Evolutionary conservation across 2,888 invertebrate genomes (phyloP), one percentile per base, ranked within the genome.

Genomic region (Drosophila limbata): DNA sequence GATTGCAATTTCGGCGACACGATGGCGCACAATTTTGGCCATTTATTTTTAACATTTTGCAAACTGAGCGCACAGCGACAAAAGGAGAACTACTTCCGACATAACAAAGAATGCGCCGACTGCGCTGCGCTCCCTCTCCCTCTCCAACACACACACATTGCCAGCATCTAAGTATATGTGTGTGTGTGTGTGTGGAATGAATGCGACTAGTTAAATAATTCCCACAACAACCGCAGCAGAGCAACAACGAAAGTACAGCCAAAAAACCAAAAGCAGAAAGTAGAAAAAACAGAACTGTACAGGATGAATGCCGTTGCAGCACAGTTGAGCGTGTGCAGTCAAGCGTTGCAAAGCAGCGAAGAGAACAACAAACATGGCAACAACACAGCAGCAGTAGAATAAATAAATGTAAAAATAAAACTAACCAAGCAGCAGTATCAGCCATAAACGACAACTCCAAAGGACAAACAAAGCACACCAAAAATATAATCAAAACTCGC

Each of bases 1-100:
- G 88, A 85, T 89, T 85, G 85, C 88, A 85, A 63, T 85, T 76
- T 73, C 53, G 85, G 85, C 88, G 85, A 78, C 85, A 75, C 59
- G 57, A 52, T 77, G 84, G 73, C 88, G 86, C 81, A 73, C 67
- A 66, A 60, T 57, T 73, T 81, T 67, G 81, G 50, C 71, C 72
- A 77, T 83, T 85, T 82, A 79, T 76, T 71, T 73, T 68, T 55
- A 55, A 62, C 63, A 63, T 70, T 59, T 28, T 61, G 57, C 69
- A 59, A 42, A 64, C 55, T 45, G 66, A 65, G 62, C 63, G 63
- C 61, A 64, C 65, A 67, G 64, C 69, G 37, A 73, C 72, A 80
- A 77, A 71, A 77, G 67, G 48, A 68, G 57, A 71, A 80, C 77
- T 71, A 77, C 80, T 73, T 82, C 80, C 83, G 75, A 75, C 42